Base-by-base conservation (phyloP, 2,113 vertebrate genomes). In the Halcyon senegalensis region DNA sequence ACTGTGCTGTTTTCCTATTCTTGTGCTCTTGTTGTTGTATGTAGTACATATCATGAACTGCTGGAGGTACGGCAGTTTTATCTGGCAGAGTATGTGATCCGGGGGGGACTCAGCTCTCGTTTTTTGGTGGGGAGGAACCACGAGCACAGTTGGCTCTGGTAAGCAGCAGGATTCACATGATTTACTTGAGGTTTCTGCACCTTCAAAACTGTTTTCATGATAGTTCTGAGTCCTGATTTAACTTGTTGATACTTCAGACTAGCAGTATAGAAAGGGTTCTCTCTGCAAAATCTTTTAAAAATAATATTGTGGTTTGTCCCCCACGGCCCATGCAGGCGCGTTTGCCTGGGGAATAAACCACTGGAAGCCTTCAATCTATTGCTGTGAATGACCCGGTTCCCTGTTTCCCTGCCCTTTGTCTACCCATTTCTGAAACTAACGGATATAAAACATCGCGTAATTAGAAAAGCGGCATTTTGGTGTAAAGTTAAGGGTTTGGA, bases 261-360 rank as follows among this genome's bases (percentile, higher is more conserved):
- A 43, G 31, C 7, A 10, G 30, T 41, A 13, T 39, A 18, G 59
- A 16, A 69, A 59, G 69, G 37, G 6, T 63, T 46, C 60, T 63
- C 17, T 44, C 9, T 27, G 31, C 46, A 68, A 53, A 68, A 51
- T 19, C 6, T 20, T 78, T 68, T 21, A 3, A 28, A 60, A 87
- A 33, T 35, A 12, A 13, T 8, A 19, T 9, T 2, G 5, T 39
- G 30, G n/a, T 31, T 81, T 75, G 27, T 51, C 24, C 41, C 30
- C 16, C 4, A 0, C 4, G 31, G 39, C 39, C n/a, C 10, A 5
- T 1, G 0, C 10, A 13, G 39, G 17, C 6, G 3, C 1, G 5
- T 50, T 50, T 55, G 23, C 21, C 39, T 31, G n/a, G 5, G 10
- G 50, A 33, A 51, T 51, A 33, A 81, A 70, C 23, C 21, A 9